Evolutionary conservation across 2,797 vertebrate species (phyloP).

Genomic region (Myiotriccus ornatus): DNA sequence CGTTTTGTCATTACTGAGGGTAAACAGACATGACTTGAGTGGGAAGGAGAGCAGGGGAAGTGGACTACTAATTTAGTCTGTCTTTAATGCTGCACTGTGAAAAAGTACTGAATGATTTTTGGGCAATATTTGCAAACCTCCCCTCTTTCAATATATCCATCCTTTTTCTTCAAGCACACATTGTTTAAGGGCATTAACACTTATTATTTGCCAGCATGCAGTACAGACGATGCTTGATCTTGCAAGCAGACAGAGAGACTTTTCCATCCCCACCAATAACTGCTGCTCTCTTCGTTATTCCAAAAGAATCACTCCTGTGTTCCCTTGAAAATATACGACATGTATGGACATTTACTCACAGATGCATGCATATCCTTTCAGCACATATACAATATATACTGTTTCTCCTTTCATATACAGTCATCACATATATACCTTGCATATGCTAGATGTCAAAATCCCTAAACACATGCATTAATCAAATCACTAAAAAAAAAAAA

Average conservation of each 20-base stretch:
- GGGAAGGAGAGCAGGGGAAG: conserved; percentile 67
- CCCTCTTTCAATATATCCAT: conserved; percentile 20
- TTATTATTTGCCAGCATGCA: conserved; percentile 32
- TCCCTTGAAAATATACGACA: background rate
- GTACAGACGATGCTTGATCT: background rate
- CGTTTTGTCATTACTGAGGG: conserved; percentile 74
- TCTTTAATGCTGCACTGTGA: conserved; percentile 65
- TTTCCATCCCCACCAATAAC: background rate
- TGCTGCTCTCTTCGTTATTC: background rate
- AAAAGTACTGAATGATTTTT: conserved; percentile 71
- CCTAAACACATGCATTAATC: background rate
- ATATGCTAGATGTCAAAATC: background rate
- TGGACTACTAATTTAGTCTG: conserved; percentile 75
- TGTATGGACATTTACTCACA: background rate
- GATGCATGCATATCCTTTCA: background rate
- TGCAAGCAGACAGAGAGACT: background rate
- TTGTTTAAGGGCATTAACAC: conserved; percentile 58
- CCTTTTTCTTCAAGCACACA: conserved; percentile 33
- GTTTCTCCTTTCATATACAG: background rate
- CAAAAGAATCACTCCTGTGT: background rate
- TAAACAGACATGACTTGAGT: conserved; percentile 76
- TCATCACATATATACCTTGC: background rate
- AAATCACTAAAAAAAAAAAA: background rate
- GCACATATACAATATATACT: no score
- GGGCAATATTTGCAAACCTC: conserved; percentile 69